Evolutionary conservation across 2,888 invertebrate species (phyloP), one percentile per base, ranked within the genome.

Genomic region (Chymomyza fuscimana): DNA sequence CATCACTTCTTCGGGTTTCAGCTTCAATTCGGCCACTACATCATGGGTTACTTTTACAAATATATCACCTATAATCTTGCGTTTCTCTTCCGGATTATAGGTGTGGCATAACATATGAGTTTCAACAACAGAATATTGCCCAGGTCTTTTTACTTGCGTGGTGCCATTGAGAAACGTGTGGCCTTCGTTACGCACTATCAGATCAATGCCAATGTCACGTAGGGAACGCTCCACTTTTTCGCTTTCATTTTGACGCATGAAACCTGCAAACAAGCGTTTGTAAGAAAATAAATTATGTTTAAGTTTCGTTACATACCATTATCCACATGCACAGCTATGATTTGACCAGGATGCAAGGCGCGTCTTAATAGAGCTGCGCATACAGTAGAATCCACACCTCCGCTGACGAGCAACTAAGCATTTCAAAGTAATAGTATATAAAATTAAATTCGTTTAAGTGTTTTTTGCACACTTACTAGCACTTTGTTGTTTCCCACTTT

Each of bases 331-430:
- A 99, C 94, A 36, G 99, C 99, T 88, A 99, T 97, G 71, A 99
- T 95, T 92, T 98, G 97, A 86, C 97, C 96, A 84, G 96, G 95
- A 72, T 95, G 94, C 63, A 99, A 93, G 10, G 99, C 98, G 91
- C 96, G 96, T 91, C 97, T 95, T 65, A 99, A 93, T 73, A 99
- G 93, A 25, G 99, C 99, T 32, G 99, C 99, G 93, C 99, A 99
- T 10, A 99, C 99, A n/a, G 99, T 98, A 0, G 99, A 99, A 93
- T 99, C 99, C 5, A 99, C 99, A 32, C 99, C 99, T 22, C 99
- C 99, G 91, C 99, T 99, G 66, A 98, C 95, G 89, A 99, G 92
- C 91, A 98, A 94, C 96, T 98, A 89, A 15, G 63, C 56, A 63
- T 7, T 29, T 64, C 6, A 15, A n/a, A 10, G 51, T 25, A 19